These are phyloP conservation scores for Myodes glareolus DNA, from an alignment of 2,113 vertebrate genomes.

Conservation along the genomic window DNA sequence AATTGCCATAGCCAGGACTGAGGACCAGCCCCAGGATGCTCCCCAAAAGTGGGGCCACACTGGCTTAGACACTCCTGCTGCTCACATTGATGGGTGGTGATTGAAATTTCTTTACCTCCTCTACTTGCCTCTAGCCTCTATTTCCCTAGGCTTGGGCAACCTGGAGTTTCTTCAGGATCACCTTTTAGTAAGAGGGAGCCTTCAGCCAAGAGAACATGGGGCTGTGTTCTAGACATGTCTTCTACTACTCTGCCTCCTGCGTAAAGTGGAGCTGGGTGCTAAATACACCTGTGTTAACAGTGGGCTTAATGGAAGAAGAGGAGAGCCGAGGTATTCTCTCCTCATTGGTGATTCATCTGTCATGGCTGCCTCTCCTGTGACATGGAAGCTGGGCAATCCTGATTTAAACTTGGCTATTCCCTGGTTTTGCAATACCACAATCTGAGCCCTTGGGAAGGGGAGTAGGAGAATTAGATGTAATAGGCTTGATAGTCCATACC, in stretches of 20 bases:
- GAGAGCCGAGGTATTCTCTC: not conserved
- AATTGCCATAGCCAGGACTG: rapidly evolving
- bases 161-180: not conserved
- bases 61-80: constrained; percentile 2
- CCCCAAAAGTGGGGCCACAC: rapidly evolving
- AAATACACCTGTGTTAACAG: rapidly evolving
- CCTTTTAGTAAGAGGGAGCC: too few relatives aligned
- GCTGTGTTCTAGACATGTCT: not conserved
- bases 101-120: constrained; percentile 65
- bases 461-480: not conserved
- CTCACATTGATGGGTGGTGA: not conserved
- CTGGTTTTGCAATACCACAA: not conserved
- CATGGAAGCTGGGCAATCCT: not conserved
- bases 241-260: not conserved
- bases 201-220: not conserved
- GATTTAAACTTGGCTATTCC: not conserved
- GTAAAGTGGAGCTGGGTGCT: rapidly evolving
- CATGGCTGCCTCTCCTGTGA: not conserved
- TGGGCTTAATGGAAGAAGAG: not conserved
- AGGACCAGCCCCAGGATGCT: not conserved
- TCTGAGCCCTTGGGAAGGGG: not conserved
- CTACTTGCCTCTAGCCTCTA: constrained; percentile 4
- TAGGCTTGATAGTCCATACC: not conserved
- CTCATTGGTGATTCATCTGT: not conserved
- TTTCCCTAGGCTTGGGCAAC: not conserved